phyloP scores from a whole-genome alignment of 2,797 vertebrate genomes.

The Sebastolobus alascanus region DNA sequence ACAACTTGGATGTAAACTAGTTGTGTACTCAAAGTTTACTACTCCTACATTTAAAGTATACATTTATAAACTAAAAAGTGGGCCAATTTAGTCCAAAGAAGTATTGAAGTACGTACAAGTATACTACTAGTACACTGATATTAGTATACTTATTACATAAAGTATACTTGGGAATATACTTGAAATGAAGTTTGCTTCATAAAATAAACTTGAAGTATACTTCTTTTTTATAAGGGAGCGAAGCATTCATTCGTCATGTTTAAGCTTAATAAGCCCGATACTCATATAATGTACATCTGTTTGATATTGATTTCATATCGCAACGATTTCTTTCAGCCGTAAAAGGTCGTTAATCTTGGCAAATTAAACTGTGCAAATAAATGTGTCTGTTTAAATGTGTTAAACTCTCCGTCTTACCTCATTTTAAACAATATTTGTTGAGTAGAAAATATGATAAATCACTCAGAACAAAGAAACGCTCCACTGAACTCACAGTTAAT shows the following conservation, averaged over 20 bases:
- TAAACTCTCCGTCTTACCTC: neutral
- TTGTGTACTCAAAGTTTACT: too few species aligned
- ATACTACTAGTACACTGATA: too few species aligned
- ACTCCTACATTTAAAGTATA: too few species aligned
- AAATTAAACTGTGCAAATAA: neutral
- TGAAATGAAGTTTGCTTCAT: too few species aligned
- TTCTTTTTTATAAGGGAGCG: too few species aligned
- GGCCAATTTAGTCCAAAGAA: too few species aligned
- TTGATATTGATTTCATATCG: neutral
- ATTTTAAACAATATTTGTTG: conserved; percentile 1
- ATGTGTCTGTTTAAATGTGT: neutral
- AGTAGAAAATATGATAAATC: conserved; percentile 10
- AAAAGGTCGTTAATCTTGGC: neutral
- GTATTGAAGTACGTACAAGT: too few species aligned
- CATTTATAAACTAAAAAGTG: too few species aligned
- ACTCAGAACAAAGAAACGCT: neutral
- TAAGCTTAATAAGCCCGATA: neutral
- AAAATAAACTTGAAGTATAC: too few species aligned
- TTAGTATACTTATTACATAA: too few species aligned
- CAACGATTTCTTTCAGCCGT: neutral
- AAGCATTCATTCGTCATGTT: neutral
- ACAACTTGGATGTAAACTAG: too few species aligned
- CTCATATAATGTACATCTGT: neutral
- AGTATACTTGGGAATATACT: too few species aligned
- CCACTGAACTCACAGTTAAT: conserved; percentile 7